Conservation (phyloP, 2,797 vertebrate species). For the Mus caroli region DNA sequence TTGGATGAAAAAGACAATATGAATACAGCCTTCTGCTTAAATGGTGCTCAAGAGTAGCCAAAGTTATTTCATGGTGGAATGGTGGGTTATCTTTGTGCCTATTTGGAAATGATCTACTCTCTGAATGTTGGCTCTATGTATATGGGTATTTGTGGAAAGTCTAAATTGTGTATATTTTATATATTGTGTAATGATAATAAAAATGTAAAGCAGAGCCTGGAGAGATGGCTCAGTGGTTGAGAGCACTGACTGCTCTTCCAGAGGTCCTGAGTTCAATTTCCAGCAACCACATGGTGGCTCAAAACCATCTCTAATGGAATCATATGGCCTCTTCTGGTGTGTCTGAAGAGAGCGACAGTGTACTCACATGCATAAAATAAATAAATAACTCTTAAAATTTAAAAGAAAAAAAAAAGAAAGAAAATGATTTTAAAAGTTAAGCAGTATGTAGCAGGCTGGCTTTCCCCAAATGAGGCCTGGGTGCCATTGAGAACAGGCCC, state of each 20-base stretch:
- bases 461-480: neutral
- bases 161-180: neutral
- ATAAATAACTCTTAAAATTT: no score
- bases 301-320: no score
- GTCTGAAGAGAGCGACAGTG: no score
- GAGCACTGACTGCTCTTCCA: no score
- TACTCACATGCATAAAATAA: no score
- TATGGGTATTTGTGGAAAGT: neutral
- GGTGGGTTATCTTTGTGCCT: neutral
- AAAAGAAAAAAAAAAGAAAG: no score
- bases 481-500: neutral
- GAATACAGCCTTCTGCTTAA: neutral
- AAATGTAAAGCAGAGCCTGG: neutral
- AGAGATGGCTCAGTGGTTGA: no score
- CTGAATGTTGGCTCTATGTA: neutral
- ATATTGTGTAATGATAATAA: neutral
- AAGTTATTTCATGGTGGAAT: neutral
- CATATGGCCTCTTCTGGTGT: no score
- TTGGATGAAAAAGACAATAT: neutral
- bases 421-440: neutral
- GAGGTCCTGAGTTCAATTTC: no score
- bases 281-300: no score
- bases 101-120: neutral
- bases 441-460: neutral
- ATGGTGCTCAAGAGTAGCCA: neutral